These are phyloP conservation scores for Heterocephalus glaber DNA, from an alignment of 2,113 vertebrate genomes.

Conservation along the genomic window DNA sequence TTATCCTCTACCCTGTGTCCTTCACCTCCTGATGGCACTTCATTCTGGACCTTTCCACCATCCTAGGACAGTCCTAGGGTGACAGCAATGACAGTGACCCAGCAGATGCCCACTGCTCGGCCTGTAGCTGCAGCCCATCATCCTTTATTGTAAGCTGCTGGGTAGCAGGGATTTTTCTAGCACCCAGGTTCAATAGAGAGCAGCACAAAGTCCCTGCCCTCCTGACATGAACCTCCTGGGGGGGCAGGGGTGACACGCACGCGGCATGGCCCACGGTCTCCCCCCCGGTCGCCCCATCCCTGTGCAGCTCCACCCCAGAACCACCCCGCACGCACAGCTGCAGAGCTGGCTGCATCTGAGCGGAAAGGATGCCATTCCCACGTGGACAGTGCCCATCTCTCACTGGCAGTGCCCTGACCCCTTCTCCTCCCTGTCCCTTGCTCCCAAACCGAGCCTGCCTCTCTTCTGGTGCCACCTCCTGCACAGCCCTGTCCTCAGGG, in stretches of 20 bases:
- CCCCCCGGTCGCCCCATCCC: not conserved
- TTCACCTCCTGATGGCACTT: not conserved
- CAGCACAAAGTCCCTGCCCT: not conserved
- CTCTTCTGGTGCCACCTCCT: not conserved
- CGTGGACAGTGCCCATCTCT: not conserved
- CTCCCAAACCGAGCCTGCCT: not conserved
- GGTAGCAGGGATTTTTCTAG: not conserved
- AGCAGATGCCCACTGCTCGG: not conserved
- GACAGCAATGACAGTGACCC: not conserved
- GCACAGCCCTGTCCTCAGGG: rapidly evolving
- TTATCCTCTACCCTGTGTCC: not conserved
- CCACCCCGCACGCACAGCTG: not conserved
- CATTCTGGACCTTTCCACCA: not conserved
- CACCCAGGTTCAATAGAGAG: not conserved
- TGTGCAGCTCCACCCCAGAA: not conserved
- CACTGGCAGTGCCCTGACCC: not conserved
- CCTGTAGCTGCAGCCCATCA: not conserved
- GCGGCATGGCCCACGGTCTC: not conserved
- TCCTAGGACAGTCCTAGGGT: not conserved
- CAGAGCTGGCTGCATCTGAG: not conserved
- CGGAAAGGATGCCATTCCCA: not conserved
- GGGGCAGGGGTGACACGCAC: not conserved
- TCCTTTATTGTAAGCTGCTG: not conserved
- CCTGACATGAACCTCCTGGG: not conserved
- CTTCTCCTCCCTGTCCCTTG: not conserved